These are phyloP conservation scores for Cettia cetti DNA, from an alignment of 2,113 vertebrate genomes.

Conservation along the genomic window DNA sequence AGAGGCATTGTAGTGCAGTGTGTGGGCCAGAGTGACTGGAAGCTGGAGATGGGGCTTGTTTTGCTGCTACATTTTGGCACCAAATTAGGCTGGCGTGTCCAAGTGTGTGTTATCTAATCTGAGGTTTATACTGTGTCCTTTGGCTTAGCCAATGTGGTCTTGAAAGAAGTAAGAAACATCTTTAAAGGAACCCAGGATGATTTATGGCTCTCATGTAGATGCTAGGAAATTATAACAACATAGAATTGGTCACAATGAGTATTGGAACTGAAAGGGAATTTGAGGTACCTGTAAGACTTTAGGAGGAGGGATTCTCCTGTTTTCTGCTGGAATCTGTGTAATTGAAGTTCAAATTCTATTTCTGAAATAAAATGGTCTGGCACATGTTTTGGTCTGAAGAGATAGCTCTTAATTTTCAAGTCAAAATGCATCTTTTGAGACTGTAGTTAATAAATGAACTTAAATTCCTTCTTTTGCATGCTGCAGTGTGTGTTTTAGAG, in stretches of 20 bases:
- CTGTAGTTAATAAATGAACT: background rate
- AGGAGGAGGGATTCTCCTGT: background rate
- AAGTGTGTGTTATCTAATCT: background rate
- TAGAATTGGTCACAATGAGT: rapidly evolving
- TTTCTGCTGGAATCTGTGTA: background rate
- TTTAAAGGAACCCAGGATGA: background rate
- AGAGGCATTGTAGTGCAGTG: background rate
- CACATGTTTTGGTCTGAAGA: background rate
- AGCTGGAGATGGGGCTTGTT: background rate
- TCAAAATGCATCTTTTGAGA: background rate
- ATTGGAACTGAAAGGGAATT: background rate
- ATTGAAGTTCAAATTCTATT: background rate
- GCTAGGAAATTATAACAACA: background rate
- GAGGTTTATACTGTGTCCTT: background rate
- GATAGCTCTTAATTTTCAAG: background rate
- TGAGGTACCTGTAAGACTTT: background rate
- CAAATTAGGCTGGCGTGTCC: background rate
- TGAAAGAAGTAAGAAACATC: background rate
- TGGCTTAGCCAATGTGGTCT: background rate
- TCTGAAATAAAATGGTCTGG: background rate
- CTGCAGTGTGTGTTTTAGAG: background rate
- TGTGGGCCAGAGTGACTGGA: background rate
- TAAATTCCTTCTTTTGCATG: background rate
- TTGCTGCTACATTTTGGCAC: background rate
- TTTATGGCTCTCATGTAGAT: background rate